Evolutionary conservation across 2,888 invertebrate genomes (phyloP).

Genomic region (Balanococcus diminutus): DNA sequence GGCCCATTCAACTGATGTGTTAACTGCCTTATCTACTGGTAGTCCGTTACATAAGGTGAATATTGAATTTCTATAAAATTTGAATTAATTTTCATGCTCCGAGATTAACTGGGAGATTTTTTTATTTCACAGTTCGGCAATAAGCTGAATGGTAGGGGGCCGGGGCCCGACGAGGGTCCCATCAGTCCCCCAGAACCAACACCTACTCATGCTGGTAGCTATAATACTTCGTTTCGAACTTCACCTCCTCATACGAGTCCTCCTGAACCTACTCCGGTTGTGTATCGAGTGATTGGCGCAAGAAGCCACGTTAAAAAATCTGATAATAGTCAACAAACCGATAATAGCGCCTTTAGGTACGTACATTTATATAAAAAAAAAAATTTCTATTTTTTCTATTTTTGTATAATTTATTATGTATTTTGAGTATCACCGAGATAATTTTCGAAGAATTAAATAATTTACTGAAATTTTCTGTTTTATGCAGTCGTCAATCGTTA

Average conservation of each 20-base stretch:
- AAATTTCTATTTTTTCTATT: background rate
- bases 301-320: constrained; percentile 62
- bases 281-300: constrained; percentile 60
- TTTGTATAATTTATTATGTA: background rate
- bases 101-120: background rate
- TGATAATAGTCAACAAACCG: constrained; percentile 66
- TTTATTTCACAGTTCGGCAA: constrained; percentile 29
- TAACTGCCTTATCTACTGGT: constrained; percentile 46
- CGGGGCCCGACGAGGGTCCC: constrained; percentile 57
- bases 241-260: constrained; percentile 56
- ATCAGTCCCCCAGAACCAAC: constrained; percentile 57
- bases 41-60: constrained; percentile 54
- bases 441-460: background rate
- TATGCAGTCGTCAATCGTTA: constrained; percentile 60
- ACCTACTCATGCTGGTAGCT: constrained; percentile 53
- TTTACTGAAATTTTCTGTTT: background rate
- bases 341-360: constrained; percentile 55
- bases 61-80: background rate
- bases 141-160: constrained; percentile 56
- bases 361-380: background rate
- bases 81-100: background rate
- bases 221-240: constrained; percentile 7
- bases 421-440: background rate
- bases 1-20: constrained; percentile 51
- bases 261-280: constrained; percentile 59